Evolutionary conservation across 2,888 invertebrate genomes (phyloP), one percentile per base, ranked within the genome.

Genomic region (Melanargia galathea): DNA sequence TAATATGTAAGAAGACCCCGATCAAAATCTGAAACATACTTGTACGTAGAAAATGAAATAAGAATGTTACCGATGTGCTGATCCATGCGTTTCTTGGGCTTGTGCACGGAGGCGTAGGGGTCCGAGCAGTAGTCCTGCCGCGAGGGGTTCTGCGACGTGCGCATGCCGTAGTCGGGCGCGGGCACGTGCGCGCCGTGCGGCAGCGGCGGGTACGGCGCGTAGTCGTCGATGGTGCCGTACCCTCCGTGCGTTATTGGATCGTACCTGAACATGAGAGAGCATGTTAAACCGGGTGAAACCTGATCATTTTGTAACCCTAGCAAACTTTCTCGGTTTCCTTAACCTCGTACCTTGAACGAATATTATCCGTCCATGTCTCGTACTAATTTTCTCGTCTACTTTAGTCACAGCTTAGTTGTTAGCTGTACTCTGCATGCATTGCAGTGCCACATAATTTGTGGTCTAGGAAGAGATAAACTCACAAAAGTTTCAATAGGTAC

Each of bases 21-120:
- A 4, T 8, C 8, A n/a, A 4, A 30, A 30, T 33, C 33, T 10
- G 33, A 11, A 33, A 33, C 1, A 33, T 2, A 7, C 33, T 33
- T 11, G 11, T 11, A 33, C 8, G 8, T 13, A 8, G 45, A 11
- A 33, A 18, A 4, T 40, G 24, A 7, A 16, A 6, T 7, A 26
- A 4, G 13, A 26, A 4, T 46, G 94, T 93, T 82, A 97, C 97
- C 97, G 86, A 97, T 95, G 90, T 97, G 96, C 82, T 95, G 96
- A 81, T 96, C 96, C 82, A 96, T 94, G 74, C 96, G 93, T 87
- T 97, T 97, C 93, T 97, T 97, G 72, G 96, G 96, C 89, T 97
- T 97, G 85, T 96, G 96, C 71, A 97, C 96, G 69, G 96, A 95
- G 69, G 96, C 96, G 87, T 97, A 97, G 7, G 97, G 96, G 90